These are phyloP conservation scores for Megastigmus dorsalis DNA, from an alignment of 2,888 invertebrate genomes.

Conservation along the genomic window DNA sequence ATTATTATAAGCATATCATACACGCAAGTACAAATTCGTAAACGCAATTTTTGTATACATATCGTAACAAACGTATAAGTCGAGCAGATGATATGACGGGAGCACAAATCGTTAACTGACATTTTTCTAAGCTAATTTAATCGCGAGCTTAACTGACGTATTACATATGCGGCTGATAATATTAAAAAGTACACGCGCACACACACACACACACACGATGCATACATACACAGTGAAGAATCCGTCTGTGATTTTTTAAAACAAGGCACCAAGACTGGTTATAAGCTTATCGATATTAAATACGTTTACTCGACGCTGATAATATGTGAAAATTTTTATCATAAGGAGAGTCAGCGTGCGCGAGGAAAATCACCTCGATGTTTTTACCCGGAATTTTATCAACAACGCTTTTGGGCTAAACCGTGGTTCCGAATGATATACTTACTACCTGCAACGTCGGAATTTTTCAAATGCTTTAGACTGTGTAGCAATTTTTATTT, in stretches of 20 bases:
- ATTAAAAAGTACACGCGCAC: conserved; percentile 34
- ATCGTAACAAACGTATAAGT: conserved; percentile 22
- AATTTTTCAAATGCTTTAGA: too few species aligned
- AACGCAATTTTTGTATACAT: conserved; percentile 20
- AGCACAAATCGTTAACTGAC: conserved; percentile 7
- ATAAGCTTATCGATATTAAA: conserved; percentile 43
- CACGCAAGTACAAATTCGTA: conserved; percentile 47
- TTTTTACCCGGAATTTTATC: too few species aligned
- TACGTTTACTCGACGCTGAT: conserved; percentile 26
- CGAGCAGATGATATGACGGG: background rate
- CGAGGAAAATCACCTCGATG: background rate
- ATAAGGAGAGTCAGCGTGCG: background rate
- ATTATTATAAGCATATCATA: conserved; percentile 4
- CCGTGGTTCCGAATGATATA: too few species aligned
- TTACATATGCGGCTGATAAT: conserved; percentile 1
- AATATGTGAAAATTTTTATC: background rate
- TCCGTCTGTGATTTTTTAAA: conserved; percentile 47
- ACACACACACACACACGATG: too few species aligned
- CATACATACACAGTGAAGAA: conserved; percentile 44
- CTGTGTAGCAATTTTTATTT: too few species aligned
- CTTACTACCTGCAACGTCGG: too few species aligned
- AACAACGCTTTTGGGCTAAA: too few species aligned
- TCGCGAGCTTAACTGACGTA: conserved; percentile 35
- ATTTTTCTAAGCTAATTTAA: conserved; percentile 20
- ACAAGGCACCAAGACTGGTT: conserved; percentile 49